Evolutionary conservation across 37 sponge, comb jelly and placozoan genomes (phyloP).

Genomic region (Cliona cf. orientalis): DNA sequence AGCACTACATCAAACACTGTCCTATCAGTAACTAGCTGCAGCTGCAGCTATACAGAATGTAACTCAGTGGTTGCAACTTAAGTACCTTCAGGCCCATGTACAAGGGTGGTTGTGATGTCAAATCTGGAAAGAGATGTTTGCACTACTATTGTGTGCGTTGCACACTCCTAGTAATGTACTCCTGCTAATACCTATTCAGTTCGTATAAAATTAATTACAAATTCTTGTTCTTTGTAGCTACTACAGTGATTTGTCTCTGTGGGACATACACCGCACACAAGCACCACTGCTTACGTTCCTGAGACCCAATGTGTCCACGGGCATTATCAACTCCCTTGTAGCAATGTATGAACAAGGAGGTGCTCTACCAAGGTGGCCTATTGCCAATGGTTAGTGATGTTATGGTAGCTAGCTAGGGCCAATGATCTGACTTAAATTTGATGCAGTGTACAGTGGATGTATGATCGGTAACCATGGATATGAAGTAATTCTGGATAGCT

Average conservation of each 20-base stretch:
- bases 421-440: neutral
- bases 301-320: constrained; percentile 24
- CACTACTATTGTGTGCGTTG: no score
- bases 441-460: constrained; percentile 32
- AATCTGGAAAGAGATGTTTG: no score
- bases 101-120: no score
- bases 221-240: neutral
- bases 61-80: no score
- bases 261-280: constrained; percentile 66
- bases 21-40: no score
- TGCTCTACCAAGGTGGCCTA: constrained; percentile 69
- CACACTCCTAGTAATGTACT: no score
- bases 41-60: no score
- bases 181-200: no score
- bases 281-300: constrained; percentile 47
- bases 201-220: no score
- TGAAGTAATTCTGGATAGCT: constrained; percentile 48
- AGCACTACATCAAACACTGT: no score
- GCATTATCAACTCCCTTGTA: constrained; percentile 41
- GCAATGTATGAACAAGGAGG: constrained; percentile 58
- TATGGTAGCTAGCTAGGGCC: neutral
- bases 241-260: constrained; percentile 60
- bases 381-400: constrained; percentile 55
- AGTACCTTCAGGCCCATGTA: no score
- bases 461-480: constrained; percentile 75